Evolutionary conservation across 1,140 invertebrate species (phyloP), one percentile per base, ranked within the genome.

Genomic region (Berghia stephanieae): DNA sequence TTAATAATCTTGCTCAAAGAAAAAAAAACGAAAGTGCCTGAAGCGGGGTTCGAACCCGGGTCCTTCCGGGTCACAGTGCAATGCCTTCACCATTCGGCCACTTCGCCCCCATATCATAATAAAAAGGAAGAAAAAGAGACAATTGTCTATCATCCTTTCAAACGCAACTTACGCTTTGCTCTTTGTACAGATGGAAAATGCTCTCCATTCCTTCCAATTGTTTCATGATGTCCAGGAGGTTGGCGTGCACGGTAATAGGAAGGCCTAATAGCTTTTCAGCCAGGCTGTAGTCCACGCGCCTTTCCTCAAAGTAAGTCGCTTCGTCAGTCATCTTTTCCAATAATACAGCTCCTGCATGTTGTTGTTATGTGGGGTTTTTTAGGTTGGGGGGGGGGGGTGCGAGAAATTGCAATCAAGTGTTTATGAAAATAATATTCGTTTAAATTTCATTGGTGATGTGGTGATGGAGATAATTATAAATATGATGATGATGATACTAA

Each of bases 211-310:
- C 91, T 34, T 93, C 91, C 86, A 93, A 95, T 77, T 96, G 93
- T 6, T 91, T 90, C 84, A 93, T 93, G 0, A 94, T 90, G 60
- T 92, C 90, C 5, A 93, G 86, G 83, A 95, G 94, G 57, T 92
- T 91, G 0, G 94, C 92, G 84, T 96, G 97, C 86, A 96, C 93
- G 0, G 94, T 93, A 36, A 95, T 91, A 10, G 93, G 92, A 78
- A 96, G 92, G 82, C 96, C 94, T 88, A 98, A 97, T 1, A 97
- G 89, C 80, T 94, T 92, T 89, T 97, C 95, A 0, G 95, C 94
- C 60, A 94, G 93, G 73, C 93, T 91, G 27, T 97, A 89, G 38
- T 93, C 92, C 40, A 91, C 85, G 63, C 94, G 92, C n/a, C 92
- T 92, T 0, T 87, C 83, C 81, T 96, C 94, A 21, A 95, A 84